Evolutionary conservation across 64 coral and sea anemone species (phyloP), one percentile per base, ranked within the genome.

Genomic region (Acropora yongei): DNA sequence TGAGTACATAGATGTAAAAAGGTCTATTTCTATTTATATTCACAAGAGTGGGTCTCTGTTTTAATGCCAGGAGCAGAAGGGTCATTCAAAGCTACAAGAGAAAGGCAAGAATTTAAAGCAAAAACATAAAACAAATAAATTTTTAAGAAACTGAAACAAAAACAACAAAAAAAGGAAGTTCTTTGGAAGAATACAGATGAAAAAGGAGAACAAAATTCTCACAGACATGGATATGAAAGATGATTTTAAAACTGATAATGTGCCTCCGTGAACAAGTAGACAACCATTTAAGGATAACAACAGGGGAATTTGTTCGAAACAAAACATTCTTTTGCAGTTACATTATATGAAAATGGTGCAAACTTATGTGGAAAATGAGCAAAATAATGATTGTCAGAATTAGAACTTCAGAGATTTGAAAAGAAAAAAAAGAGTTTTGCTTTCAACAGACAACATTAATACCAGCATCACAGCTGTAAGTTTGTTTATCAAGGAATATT

Each of bases 91-190:
- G 83, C 86, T 75, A 88, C 39, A 76, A 77, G 73, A 75, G 71
- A 88, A 78, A 88, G 86, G 77, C 51, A 57, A 63, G 76, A 87
- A 87, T 80, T 79, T 58, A 82, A 82, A 69, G 87, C 10, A 92
- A 77, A 63, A 80, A 78, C 71, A 44, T 76, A 30, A 30, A 30
- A 30, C 30, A 30, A 30, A 30, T 30, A 30, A 30, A 30, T 30
- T 30, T 30, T 30, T 30, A 30, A 30, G 30, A 0, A 30, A 30
- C 30, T 30, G 30, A 30, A 30, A 30, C 30, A 30, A 30, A 30
- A 30, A 30, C 30, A 30, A 30, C 30, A 30, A 30, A 30, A 30
- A 30, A 30, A 30, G 63, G 60, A 41, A 86, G 72, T 80, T 76
- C 80, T 20, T 66, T 69, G 57, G 3, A 63, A 63, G 67, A 19